These are phyloP conservation scores for Cephus runcator DNA, from an alignment of 2,888 invertebrate species.

Conservation along the genomic window DNA sequence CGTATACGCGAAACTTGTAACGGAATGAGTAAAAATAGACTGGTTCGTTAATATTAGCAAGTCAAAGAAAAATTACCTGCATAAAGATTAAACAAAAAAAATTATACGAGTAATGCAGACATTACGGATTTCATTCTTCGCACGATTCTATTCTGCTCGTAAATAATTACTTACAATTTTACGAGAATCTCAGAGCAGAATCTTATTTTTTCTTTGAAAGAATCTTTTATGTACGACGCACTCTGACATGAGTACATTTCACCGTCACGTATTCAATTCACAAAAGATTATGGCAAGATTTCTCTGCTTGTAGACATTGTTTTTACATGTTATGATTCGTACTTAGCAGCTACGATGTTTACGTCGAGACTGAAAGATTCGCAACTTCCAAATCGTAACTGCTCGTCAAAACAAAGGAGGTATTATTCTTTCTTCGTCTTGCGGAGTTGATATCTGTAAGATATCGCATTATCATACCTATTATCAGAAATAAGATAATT, in stretches of 20 bases:
- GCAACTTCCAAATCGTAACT: neutral
- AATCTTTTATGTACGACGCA: neutral
- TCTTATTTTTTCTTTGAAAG: neutral
- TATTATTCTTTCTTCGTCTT: neutral
- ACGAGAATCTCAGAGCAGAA: too few species aligned
- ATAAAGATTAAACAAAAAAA: neutral
- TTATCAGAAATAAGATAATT: neutral
- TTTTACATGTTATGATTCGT: neutral
- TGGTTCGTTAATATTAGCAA: neutral
- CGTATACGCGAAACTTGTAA: neutral
- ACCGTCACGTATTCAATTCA: neutral
- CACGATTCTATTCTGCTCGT: too few species aligned
- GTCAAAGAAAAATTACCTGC: neutral
- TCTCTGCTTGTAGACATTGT: neutral
- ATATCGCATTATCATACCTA: neutral
- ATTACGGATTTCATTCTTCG: too few species aligned
- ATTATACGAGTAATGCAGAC: neutral
- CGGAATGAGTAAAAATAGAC: neutral
- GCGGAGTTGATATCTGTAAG: neutral
- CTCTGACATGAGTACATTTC: neutral
- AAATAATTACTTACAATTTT: too few species aligned
- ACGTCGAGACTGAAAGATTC: neutral
- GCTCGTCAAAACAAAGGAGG: neutral
- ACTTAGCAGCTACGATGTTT: neutral
- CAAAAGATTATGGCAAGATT: neutral